Base-by-base conservation (phyloP, 2,113 vertebrate species). In the Cavia aperea region DNA sequence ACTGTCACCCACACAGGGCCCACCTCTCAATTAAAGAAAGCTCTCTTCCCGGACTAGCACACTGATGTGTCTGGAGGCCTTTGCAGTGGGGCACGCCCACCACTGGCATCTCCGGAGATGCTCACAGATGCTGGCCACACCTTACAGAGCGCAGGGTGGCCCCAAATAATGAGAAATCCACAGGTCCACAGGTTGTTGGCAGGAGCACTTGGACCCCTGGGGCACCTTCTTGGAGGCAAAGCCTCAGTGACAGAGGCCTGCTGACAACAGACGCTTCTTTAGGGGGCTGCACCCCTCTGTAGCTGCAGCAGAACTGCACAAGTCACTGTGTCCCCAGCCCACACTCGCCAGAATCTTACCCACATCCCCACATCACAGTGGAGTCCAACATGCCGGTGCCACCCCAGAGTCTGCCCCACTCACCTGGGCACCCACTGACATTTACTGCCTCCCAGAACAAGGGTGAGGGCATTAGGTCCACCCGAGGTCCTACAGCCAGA, bases 221-320 rank as follows among this genome's bases (percentile, higher is more conserved):
- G 31, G 5, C 5, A 7, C 6, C 1, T 18, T 19, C 5, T 51
- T 18, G 24, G 39, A 79, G 60, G 84, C 75, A 56, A 56, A 33
- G n/a, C 36, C 26, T 3, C 39, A 46, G 23, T 11, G 46, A 1
- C 21, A 58, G 54, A 19, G 3, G 14, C 56, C 3, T 14, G 23
- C 13, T 29, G 21, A 5, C 14, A 60, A 18, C 4, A 8, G 5
- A 56, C 0, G 6, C 63, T 39, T 46, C 63, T 56, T 7, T 10
- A 21, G 23, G n/a, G 31, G 65, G 7, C 7, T 1, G 26, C 1
- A 12, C 9, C 33, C 4, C 18, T 11, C 26, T 39, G 33, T 6
- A 33, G 78, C 78, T n/a, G 39, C 29, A 5, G 26, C 60, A 65
- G 81, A 16, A 16, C 18, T 6, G 8, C 26, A 8, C 2, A 12